Conservation (phyloP, 2,888 invertebrate species). For the Pachycephus smyrnensis region DNA sequence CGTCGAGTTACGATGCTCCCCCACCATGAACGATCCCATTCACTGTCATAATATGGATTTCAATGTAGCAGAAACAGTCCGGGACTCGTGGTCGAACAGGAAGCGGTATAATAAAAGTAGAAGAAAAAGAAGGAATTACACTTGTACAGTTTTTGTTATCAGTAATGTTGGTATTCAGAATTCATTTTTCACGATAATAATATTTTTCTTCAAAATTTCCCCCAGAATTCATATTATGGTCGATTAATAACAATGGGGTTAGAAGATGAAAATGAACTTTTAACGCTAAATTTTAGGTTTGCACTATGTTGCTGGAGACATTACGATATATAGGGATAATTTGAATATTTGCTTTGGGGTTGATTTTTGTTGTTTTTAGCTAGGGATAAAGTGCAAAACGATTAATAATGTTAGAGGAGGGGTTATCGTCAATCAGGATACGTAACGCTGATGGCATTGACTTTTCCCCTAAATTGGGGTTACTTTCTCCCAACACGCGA, state of each 20-base stretch:
- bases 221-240: background rate
- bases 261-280: background rate
- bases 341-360: background rate
- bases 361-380: background rate
- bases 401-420: background rate
- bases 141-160: background rate
- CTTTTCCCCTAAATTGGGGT: slow-evolving; percentile 29
- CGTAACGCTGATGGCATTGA: slow-evolving; percentile 36
- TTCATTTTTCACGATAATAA: background rate
- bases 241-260: background rate
- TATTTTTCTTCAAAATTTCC: background rate
- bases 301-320: background rate
- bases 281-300: background rate
- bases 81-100: background rate
- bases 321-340: background rate
- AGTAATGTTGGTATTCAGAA: background rate
- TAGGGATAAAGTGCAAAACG: background rate
- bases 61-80: background rate
- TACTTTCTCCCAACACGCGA: slow-evolving; percentile 36
- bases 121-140: background rate
- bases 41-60: background rate
- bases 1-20: background rate
- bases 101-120: background rate
- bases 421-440: slow-evolving; percentile 33
- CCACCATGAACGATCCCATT: background rate